Percentiles rank a stretch among this genome's conserved stretches.
phyloP scores from a whole-genome alignment of 2,888 invertebrate species.

The Seira sanloemensis region DNA sequence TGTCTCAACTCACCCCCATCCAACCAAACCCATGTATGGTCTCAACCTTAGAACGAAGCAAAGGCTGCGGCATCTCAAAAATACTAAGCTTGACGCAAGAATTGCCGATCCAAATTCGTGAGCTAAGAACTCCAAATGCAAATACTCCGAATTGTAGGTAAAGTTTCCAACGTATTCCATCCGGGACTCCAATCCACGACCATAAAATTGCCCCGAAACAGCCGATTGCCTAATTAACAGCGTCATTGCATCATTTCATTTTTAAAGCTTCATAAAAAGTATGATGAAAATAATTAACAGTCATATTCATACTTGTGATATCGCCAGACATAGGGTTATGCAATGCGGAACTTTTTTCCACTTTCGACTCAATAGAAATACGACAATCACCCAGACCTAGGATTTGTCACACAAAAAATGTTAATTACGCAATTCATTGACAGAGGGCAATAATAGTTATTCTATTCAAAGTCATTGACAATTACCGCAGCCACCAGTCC shows the following conservation, averaged over 20 bases:
- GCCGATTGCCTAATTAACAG: constrained; percentile 79
- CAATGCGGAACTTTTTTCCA: constrained; percentile 88
- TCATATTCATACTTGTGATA: constrained; percentile 83
- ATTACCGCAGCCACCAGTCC: constrained; percentile 84
- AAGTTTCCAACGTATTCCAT: constrained; percentile 80
- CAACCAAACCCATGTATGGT: constrained; percentile 81
- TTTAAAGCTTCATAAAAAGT: constrained; percentile 52
- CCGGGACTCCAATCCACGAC: constrained; percentile 78
- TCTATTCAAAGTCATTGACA: constrained; percentile 44
- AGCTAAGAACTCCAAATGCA: constrained; percentile 84
- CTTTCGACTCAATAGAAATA: constrained; percentile 85
- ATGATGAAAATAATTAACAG: constrained; percentile 32
- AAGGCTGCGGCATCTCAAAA: constrained; percentile 88
- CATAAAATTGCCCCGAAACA: constrained; percentile 87
- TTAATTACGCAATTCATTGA: constrained; percentile 8
- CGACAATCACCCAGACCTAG: constrained; percentile 83
- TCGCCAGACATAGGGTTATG: constrained; percentile 85
- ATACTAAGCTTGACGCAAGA: constrained; percentile 86
- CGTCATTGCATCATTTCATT: constrained; percentile 54
- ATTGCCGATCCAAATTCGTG: constrained; percentile 91
- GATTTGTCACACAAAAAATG: background rate
- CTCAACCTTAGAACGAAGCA: constrained; percentile 88
- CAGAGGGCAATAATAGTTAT: background rate
- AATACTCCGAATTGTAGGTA: constrained; percentile 87
- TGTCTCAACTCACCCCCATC: constrained; percentile 78